Base-by-base conservation (phyloP, 2,888 invertebrate genomes). In the Ypsolopha sequella region DNA sequence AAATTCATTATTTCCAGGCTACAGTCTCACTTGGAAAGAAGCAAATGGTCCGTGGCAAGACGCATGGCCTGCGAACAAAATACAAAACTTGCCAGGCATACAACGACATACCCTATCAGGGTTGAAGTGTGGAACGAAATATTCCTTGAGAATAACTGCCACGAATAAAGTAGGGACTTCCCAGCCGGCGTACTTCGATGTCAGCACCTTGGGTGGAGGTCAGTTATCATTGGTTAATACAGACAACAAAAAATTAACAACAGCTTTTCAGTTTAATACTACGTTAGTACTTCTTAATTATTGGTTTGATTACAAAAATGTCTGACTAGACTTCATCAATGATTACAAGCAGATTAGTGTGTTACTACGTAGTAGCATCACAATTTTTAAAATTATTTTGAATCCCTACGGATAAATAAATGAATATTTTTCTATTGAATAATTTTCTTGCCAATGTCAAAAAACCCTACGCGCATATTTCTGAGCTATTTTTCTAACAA, bases 121-220 rank as follows among this genome's bases (percentile, higher is more conserved):
- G 0, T 87, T 97, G 10, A 91, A 92, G 64, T 97, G 96, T 70
- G 96, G 97, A 13, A 94, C 94, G 8, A 89, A 91, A 57, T 96
- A 96, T 68, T 91, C 93, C 53, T 88, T 96, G 55, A 90, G 93
- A 68, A 89, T 96, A 63, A 91, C 93, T 1, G 95, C 96, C 0
- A 91, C 92, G 50, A 96, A 96, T 76, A 88, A 90, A 60, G 93
- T 96, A 6, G 96, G 96, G 4, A 91, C 91, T 44, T 95, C 96
- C 9, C 91, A 91, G 58, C 90, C 93, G 0, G 87, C 89, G 2
- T 82, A 92, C 55, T 76, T 89, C 54, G 90, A 91, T 44, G 85
- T 88, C 53, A 91, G 90, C 64, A 86, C 86, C 47, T 82, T 91
- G 33, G 92, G 92, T 2, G 85, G 87, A 67, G 89, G 91, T 71